Percentiles rank a stretch among this genome's conserved stretches.
These are phyloP conservation scores for Cotesia glomerata DNA, from an alignment of 1,140 invertebrate species.

Conservation along the genomic window DNA sequence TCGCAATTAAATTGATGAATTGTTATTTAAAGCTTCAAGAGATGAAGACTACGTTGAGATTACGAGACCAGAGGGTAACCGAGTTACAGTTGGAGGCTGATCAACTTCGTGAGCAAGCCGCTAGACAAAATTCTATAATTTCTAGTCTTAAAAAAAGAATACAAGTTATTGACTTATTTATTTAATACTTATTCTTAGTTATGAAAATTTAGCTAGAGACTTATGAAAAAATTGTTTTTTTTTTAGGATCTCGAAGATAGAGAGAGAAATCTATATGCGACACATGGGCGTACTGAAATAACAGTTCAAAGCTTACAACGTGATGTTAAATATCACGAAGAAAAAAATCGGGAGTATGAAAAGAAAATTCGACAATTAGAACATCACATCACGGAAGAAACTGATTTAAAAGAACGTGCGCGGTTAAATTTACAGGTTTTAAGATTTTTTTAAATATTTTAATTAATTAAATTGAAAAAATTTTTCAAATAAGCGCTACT, in stretches of 20 bases:
- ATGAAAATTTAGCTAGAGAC: no score
- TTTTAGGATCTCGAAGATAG: slow-evolving; percentile 74
- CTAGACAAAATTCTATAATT: slow-evolving; percentile 79
- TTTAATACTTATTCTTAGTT: neutral
- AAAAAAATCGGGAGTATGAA: slow-evolving; percentile 76
- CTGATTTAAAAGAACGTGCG: slow-evolving; percentile 62
- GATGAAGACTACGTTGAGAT: slow-evolving; percentile 70
- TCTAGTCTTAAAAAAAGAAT: slow-evolving; percentile 78
- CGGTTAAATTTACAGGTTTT: slow-evolving; percentile 47
- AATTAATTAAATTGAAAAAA: neutral
- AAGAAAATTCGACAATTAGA: slow-evolving; percentile 75
- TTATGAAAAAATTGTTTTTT: neutral
- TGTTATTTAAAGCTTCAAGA: slow-evolving; percentile 66
- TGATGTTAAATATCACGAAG: slow-evolving; percentile 76
- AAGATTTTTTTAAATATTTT: neutral
- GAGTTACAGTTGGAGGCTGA: slow-evolving; percentile 75
- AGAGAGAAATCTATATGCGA: slow-evolving; percentile 70
- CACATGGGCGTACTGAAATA: slow-evolving; percentile 70
- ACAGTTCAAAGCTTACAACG: slow-evolving; percentile 75
- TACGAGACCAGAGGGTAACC: slow-evolving; percentile 70
- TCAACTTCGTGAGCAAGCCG: slow-evolving; percentile 78
- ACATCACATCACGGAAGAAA: slow-evolving; percentile 69
- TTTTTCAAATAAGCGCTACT: no score
- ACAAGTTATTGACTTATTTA: slow-evolving; percentile 58
- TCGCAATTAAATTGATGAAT: neutral